Evolutionary conservation across 2,797 vertebrate species (phyloP).

Genomic region (Hybognathus amarus): DNA sequence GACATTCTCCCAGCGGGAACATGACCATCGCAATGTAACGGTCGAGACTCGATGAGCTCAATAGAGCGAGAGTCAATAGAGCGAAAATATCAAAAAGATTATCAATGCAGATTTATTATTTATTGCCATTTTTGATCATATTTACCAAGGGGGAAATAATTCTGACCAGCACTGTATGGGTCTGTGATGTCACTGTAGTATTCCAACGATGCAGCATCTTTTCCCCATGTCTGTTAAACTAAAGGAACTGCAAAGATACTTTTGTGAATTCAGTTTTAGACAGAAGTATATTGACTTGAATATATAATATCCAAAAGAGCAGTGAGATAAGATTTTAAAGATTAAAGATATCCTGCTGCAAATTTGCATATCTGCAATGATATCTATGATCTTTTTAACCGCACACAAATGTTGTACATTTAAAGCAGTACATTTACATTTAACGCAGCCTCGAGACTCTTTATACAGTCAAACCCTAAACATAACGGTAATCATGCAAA

Average conservation of each 20-base stretch:
- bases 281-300: constrained; percentile 1
- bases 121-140: too few relatives aligned
- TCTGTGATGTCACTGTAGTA: constrained; percentile 85
- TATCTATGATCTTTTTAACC: not conserved
- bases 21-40: too few relatives aligned
- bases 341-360: not conserved
- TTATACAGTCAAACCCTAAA: constrained; percentile 54
- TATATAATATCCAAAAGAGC: not conserved
- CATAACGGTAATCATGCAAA: constrained; percentile 61
- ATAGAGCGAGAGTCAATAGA: too few relatives aligned
- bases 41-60: too few relatives aligned
- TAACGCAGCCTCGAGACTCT: constrained; percentile 6
- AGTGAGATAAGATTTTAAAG: not conserved
- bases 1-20: too few relatives aligned
- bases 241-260: constrained; percentile 81
- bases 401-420: not conserved
- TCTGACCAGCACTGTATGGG: too few relatives aligned
- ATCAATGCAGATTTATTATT: too few relatives aligned
- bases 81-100: too few relatives aligned
- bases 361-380: not conserved
- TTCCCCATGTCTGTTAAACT: constrained; percentile 89
- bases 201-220: constrained; percentile 80
- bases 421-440: constrained; percentile 2
- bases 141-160: too few relatives aligned
- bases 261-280: not conserved